Base-by-base conservation (phyloP, 1,140 invertebrate species). In the Phocides pigmalion region DNA sequence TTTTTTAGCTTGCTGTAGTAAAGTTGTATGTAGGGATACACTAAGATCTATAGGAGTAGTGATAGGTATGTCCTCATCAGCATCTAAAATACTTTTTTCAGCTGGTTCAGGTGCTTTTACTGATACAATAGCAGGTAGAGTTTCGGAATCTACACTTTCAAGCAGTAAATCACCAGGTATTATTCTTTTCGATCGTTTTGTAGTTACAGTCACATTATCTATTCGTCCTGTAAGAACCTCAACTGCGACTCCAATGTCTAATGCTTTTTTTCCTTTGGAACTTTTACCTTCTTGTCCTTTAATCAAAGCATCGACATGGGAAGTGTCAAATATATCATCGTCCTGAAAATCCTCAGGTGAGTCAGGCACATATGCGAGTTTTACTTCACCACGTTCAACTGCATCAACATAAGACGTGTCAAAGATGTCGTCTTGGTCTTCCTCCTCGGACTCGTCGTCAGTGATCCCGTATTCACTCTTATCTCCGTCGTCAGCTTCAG, bases 381-480 rank as follows among this genome's bases (percentile, higher is more conserved):
- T 96, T 8, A 98, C 94, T 81, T 97, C 96, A 63, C 96, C 97
- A 51, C 95, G 95, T 71, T 96, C 95, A 4, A 97, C 94, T 35
- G 94, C 95, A 81, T 98, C 97, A 9, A 98, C 94, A 71, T 97
- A 98, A 0, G 96, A 95, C 2, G 97, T 98, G 73, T 97, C 96
- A 77, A 98, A 98, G 53, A 97, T 96, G 74, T 97, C 96, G 89
- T 97, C 96, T 41, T 95, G 94, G 11, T 95, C 94, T 12, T 96
- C 95, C 66, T 94, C 93, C 61, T 95, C 95, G 47, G 94, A 94
- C 42, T 96, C 95, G 49, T 93, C 94, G 80, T 94, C 93, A 5
- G 92, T 93, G 16, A 95, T 6, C 92, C 94, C 56, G 95, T 89
- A 73, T 92, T 93, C 67, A 94, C 94, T 92, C 70, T 91, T 82